Evolutionary conservation across 2,888 invertebrate species (phyloP), one percentile per base, ranked within the genome.

Genomic region (Eupelmus urozonus): DNA sequence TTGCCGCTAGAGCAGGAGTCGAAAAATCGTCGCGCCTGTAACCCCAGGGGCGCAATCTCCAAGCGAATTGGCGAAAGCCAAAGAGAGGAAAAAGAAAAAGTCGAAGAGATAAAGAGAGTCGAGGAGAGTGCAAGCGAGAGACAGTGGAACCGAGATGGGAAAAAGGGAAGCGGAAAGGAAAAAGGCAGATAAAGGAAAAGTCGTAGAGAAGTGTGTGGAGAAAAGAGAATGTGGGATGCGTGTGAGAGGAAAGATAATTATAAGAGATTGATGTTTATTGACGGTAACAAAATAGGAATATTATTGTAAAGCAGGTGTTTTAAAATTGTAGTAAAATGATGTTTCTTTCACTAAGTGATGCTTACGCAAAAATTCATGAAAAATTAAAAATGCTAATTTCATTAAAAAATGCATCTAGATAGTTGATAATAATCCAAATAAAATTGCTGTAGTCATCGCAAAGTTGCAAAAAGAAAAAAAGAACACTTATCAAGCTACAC

Each of bases 41-140:
- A 75, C 72, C 76, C 77, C 53, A 59, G 62, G 20, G 77, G 77
- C 42, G 67, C 72, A 57, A 77, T 72, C 55, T 60, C 62, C 53
- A 55, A 72, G 60, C 72, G 77, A 60, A 72, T 77, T 72, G 77
- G 62, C 45, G 53, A 77, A 72, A 55, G 67, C 63, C 69, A 45
- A 62, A 63, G 40, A 11, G 20, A 49, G 16, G 57, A 53, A 55
- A n/a, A n/a, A 29, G 27, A 27, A 20, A 71, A 16, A 53, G 25
- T 40, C 27, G 42, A 40, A 65, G 55, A 65, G 45, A 65, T 27
- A 59, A 40, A 74, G 74, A 74, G 73, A 67, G 49, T 27, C n/a
- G n/a, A 45, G 23, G 29, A 13, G 55, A 23, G 9, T 16, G 9
- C 51, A 53, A 62, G 51, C 5, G 27, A 16, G 49, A 49, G 18